Conservation (phyloP, 2,888 invertebrate genomes). For the Ennomos fuscantarius region DNA sequence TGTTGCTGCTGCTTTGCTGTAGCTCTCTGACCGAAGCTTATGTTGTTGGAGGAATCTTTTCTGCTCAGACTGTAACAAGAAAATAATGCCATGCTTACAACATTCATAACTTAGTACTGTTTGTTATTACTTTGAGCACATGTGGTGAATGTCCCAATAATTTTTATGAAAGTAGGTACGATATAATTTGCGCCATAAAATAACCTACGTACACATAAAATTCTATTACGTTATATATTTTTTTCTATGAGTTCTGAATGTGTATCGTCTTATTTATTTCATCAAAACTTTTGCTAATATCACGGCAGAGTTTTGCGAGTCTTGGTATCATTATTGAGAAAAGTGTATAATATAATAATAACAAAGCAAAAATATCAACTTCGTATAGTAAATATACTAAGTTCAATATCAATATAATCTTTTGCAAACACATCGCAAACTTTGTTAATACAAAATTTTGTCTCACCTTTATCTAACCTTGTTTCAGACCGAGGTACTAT, state of each 20-base stretch:
- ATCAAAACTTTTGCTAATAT: conserved; percentile 10
- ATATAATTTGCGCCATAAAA: conserved; percentile 30
- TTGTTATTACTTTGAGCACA: conserved; percentile 32
- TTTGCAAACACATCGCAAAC: conserved; percentile 42
- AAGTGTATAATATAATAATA: conserved; percentile 4
- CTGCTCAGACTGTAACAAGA: conserved; percentile 91
- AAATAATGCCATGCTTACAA: conserved; percentile 14
- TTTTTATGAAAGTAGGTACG: conserved; percentile 32
- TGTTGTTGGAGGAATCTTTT: conserved; percentile 97
- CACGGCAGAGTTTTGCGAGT: neutral
- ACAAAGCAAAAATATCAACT: neutral
- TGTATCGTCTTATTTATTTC: conserved; percentile 12
- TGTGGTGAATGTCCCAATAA: conserved; percentile 38
- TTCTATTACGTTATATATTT: conserved; percentile 36
- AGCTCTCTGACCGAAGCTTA: conserved; percentile 95
- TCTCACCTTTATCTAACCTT: conserved; percentile 52
- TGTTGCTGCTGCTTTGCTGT: conserved; percentile 95
- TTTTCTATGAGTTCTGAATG: conserved; percentile 29
- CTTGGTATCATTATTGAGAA: neutral
- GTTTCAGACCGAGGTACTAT: conserved; percentile 45
- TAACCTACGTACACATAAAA: conserved; percentile 17
- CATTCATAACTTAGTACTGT: conserved; percentile 19
- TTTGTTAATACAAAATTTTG: conserved; percentile 73
- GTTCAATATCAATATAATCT: conserved; percentile 16
- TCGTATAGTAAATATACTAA: neutral